Base-by-base conservation (phyloP, 2,113 vertebrate species). In the Balaenoptera acutorostrata region DNA sequence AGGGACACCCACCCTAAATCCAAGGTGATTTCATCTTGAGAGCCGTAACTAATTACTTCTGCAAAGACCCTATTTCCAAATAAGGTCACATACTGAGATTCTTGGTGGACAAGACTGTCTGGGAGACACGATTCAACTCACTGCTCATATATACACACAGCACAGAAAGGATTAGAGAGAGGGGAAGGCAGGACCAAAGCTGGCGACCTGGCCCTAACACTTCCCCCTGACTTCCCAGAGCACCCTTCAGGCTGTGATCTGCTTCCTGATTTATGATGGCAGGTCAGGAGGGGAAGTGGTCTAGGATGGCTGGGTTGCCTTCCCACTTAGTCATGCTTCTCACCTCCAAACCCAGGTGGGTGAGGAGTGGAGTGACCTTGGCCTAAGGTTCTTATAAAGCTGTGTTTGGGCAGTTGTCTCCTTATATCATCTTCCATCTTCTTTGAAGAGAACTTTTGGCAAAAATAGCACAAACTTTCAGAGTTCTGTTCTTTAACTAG, bases 311-410 rank as follows among this genome's bases (percentile, higher is more conserved):
- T 75, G 49, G 71, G 55, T 96, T 96, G 77, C 61, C 93, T 97
- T 97, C 97, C 96, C 0, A 0, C 63, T 96, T 97, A 77, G 91
- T 97, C 94, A 36, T 86, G 97, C 96, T 49, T 77, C 39, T 98
- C 88, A 93, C 14, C 97, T 95, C 84, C 25, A 15, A 93, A 83
- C 71, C 89, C 52, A 31, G 80, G 39, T 90, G 87, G 63, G 46
- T 33, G 17, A 71, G 46, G 49, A 61, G 29, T 41, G 3, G 85
- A 69, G 12, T 61, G 84, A 83, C 46, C 44, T 74, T 88, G 5
- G 0, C 66, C 88, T 89, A 46, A 41, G 94, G 13, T 94, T 94
- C 66, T 63, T 72, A 66, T 69, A 88, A 63, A 41, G 13, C 81
- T 94, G 2, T 96, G 10, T 95, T 97, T 97, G 68, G 82, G 90